These are phyloP conservation scores for Meloidogyne hapla DNA, from an alignment of 1,140 invertebrate genomes.

Conservation along the genomic window DNA sequence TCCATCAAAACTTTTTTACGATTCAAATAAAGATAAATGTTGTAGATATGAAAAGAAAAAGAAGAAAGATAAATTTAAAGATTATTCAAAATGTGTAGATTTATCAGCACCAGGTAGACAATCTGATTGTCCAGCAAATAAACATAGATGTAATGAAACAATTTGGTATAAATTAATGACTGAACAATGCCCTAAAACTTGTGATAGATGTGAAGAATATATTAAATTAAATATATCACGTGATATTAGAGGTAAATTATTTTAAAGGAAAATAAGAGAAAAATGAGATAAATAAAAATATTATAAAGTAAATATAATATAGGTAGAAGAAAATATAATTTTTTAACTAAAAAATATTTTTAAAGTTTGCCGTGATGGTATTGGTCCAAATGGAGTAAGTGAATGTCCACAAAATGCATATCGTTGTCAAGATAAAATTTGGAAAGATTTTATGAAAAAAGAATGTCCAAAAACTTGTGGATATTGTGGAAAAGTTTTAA, in stretches of 20 bases:
- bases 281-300: not conserved
- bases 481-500: not conserved
- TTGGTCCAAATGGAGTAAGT: conserved; percentile 13
- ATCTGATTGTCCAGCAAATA: conserved; percentile 26
- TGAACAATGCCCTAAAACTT: conserved; percentile 24
- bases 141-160: conserved; percentile 17
- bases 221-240: not conserved
- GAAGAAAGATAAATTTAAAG: not conserved
- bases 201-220: conserved; percentile 12
- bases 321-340: too few relatives aligned
- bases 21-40: not conserved
- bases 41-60: not conserved
- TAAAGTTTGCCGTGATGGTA: conserved; percentile 11
- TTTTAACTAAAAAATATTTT: too few relatives aligned
- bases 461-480: conserved; percentile 22
- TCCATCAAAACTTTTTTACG: not conserved
- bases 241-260: not conserved
- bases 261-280: not conserved
- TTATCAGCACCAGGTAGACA: conserved; percentile 7
- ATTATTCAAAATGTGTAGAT: conserved; percentile 8
- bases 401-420: conserved; percentile 10
- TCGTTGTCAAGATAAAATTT: conserved; percentile 17
- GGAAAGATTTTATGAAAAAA: conserved; percentile 21
- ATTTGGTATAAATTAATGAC: conserved; percentile 23
- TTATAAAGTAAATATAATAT: too few relatives aligned